Evolutionary conservation across 1,140 invertebrate genomes (phyloP), one percentile per base, ranked within the genome.

Genomic region (Nymphalis io): DNA sequence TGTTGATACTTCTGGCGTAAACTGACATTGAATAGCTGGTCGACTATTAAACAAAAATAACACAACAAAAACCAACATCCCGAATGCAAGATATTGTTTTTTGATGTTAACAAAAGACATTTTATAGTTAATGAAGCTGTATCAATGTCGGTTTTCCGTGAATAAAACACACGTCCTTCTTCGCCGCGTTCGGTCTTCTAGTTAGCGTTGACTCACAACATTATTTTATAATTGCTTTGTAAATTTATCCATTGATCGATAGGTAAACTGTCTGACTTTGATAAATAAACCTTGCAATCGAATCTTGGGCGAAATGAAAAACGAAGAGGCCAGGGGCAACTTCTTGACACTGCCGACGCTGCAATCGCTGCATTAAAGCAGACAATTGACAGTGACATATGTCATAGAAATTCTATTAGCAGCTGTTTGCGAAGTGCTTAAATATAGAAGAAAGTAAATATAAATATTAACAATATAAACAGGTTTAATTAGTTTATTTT

Each of bases 71-170:
- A 91, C 65, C 75, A 91, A 84, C 86, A 91, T 89, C 66, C 83
- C 89, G 73, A 91, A 61, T 57, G 87, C 87, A 81, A 90, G 67
- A 79, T 90, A 90, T 83, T 91, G 89, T 79, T 91, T 91, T 64
- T 91, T 91, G 44, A 90, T 83, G 62, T 83, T 89, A 68, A 89
- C 81, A 86, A 91, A 91, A 84, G 79, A 79, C 89, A 89, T 91
- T 79, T 84, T 90, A 90, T 80, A 86, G 73, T 84, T 72, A 77
- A 63, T 69, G 57, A 59, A 46, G 33, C 27, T 73, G 62, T 60
- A 42, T 60, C 53, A 55, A 64, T 64, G 55, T 53, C 33, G 44
- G 60, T 55, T 63, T 69, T 44, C 48, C 16, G 60, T 48, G 46
- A 15, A 55, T 38, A 46, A 53, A 55, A 51, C 40, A 62, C 61